Evolutionary conservation across 2,113 vertebrate genomes (phyloP).

Genomic region (Tapirus terrestris): DNA sequence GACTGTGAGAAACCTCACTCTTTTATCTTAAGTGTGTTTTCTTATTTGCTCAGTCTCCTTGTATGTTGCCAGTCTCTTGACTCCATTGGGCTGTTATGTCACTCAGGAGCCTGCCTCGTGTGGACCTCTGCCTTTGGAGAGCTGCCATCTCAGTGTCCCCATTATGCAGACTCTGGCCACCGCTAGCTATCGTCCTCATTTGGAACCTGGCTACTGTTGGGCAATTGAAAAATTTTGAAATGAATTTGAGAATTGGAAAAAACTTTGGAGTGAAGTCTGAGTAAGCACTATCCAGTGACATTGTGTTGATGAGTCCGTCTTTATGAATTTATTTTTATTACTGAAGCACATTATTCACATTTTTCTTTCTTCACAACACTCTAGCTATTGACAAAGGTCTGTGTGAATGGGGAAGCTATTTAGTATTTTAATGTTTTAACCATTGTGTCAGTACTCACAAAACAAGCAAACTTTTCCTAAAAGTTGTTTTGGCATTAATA

Average conservation of each 20-base stretch:
- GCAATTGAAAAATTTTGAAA: slow-evolving; percentile 36
- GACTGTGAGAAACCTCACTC: not conserved
- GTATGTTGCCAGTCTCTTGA: not conserved
- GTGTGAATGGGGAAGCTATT: not conserved
- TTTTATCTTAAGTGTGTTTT: not conserved
- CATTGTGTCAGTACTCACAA: not conserved
- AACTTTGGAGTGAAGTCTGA: not conserved
- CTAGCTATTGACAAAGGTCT: not conserved
- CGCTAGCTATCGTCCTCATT: not conserved
- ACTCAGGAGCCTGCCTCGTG: not conserved
- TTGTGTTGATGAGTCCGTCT: not conserved
- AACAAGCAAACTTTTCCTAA: slow-evolving; percentile 5
- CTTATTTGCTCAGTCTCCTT: not conserved
- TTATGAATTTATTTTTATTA: slow-evolving; percentile 15
- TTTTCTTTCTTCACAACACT: not conserved
- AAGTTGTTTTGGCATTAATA: not conserved
- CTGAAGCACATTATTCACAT: slow-evolving; percentile 28
- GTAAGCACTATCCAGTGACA: not conserved
- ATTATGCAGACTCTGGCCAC: not conserved
- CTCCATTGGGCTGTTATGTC: not conserved
- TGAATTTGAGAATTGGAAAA: not conserved
- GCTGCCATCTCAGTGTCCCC: not conserved
- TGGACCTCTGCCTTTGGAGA: not conserved
- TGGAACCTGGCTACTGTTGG: not conserved
- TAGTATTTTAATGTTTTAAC: slow-evolving; percentile 44